Evolutionary conservation across 2,113 vertebrate genomes (phyloP).

Genomic region (Austrofundulus limnaeus): DNA sequence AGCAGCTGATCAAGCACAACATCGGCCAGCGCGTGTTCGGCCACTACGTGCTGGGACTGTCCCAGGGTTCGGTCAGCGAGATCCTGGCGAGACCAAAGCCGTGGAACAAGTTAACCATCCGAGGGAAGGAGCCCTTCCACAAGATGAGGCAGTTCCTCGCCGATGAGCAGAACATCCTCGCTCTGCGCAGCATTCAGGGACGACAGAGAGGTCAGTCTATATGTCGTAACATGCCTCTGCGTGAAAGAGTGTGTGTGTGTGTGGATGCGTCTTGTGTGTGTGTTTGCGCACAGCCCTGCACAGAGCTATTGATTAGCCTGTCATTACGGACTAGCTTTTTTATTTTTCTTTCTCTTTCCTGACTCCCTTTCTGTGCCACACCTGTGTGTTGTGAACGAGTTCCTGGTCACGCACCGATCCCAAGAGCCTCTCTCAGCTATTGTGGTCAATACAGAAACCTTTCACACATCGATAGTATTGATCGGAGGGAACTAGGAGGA

Average conservation of each 20-base stretch:
- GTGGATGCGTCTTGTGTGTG: conserved; percentile 23
- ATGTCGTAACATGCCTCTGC: conserved; percentile 2
- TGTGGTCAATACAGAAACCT: conserved; percentile 77
- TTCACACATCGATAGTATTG: conserved; percentile 77
- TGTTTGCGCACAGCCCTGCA: conserved; percentile 54
- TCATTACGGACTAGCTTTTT: conserved; percentile 66
- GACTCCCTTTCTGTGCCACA: conserved; percentile 65
- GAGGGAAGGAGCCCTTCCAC: conserved; percentile 97
- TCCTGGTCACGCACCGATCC: conserved; percentile 63
- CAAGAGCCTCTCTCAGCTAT: conserved; percentile 67
- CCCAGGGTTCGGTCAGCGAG: conserved; percentile 96
- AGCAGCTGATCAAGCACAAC: conserved; percentile 98
- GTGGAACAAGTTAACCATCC: conserved; percentile 95
- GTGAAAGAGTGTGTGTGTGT: conserved; percentile 14
- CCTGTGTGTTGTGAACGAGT: conserved; percentile 69
- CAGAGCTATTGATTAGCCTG: conserved; percentile 66
- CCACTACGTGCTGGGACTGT: conserved; percentile 96
- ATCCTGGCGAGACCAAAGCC: conserved; percentile 96
- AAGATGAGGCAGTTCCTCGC: conserved; percentile 99
- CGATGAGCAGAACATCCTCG: conserved; percentile 96
- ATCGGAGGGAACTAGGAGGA: conserved; percentile 58
- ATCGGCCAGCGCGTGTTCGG: conserved; percentile 96
- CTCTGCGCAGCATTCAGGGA: conserved; percentile 95
- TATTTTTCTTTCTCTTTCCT: conserved; percentile 64
- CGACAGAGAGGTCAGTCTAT: conserved; percentile 92